Percentiles rank a stretch among this genome's conserved stretches.
phyloP scores from a whole-genome alignment of 2,797 vertebrate genomes.

The Dallia pectoralis region DNA sequence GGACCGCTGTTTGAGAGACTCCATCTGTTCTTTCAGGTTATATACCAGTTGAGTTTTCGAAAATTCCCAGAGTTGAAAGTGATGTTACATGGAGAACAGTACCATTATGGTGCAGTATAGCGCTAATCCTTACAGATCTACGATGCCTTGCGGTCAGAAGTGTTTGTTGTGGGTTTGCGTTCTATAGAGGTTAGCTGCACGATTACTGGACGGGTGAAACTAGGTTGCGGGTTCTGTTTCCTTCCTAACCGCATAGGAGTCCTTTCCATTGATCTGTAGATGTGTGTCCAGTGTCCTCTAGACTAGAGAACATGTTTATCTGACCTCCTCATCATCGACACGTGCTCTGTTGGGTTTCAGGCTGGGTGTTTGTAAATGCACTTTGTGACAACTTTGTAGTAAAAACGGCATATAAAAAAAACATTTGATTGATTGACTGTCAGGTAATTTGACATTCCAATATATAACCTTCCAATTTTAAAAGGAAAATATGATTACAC shows the following conservation, averaged over 20 bases:
- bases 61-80: conserved; percentile 35
- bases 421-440: too few relatives aligned
- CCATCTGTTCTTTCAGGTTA: conserved; percentile 20
- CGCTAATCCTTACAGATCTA: neutral
- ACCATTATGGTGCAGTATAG: neutral
- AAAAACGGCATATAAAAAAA: too few relatives aligned
- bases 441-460: too few relatives aligned
- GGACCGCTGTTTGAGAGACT: neutral
- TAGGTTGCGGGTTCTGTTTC: conserved; percentile 9
- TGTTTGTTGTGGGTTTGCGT: conserved; percentile 1
- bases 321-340: too few relatives aligned
- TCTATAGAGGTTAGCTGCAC: neutral
- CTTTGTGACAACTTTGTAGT: too few relatives aligned
- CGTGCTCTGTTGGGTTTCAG: too few relatives aligned
- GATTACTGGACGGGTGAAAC: neutral
- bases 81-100: neutral
- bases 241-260: neutral
- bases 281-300: too few relatives aligned
- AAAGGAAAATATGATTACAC: neutral
- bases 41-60: conserved; percentile 27
- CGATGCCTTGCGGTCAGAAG: conserved; percentile 1
- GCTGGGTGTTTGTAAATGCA: too few relatives aligned
- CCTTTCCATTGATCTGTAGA: too few relatives aligned
- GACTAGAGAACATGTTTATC: too few relatives aligned
- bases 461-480: too few relatives aligned